phyloP scores from a whole-genome alignment of 2,113 vertebrate species.

The Myrmophylax atrothorax region DNA sequence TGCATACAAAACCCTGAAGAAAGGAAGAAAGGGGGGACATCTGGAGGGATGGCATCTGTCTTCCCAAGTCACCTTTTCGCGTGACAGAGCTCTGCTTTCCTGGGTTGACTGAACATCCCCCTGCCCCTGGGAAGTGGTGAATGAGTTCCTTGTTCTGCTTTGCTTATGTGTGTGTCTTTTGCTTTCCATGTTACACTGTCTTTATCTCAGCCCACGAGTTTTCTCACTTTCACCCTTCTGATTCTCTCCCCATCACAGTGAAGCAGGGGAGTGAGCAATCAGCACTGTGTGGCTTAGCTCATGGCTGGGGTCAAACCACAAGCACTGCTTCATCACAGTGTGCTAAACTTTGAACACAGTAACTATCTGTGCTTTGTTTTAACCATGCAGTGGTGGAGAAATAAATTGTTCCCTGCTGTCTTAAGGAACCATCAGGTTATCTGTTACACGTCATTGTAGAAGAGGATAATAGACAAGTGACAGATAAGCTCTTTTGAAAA shows the following conservation, averaged over 20 bases:
- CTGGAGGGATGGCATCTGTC: background rate
- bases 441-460: background rate
- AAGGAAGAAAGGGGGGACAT: background rate
- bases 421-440: background rate
- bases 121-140: background rate
- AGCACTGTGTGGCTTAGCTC: background rate
- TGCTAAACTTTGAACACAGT: background rate
- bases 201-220: background rate
- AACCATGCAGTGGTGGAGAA: background rate
- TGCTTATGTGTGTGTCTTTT: background rate
- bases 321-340: background rate
- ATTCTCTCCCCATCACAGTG: background rate
- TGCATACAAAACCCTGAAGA: background rate
- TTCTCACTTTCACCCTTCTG: background rate
- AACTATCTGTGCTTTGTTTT: background rate
- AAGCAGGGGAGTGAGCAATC: rapidly evolving
- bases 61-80: background rate
- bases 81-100: background rate
- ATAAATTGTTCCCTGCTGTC: background rate
- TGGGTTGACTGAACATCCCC: background rate
- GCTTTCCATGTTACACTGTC: background rate
- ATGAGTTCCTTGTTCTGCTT: background rate
- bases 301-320: background rate
- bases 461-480: background rate
- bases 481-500: background rate